phyloP scores from a whole-genome alignment of 2,888 invertebrate species.

The Hanleya hanleyi region DNA sequence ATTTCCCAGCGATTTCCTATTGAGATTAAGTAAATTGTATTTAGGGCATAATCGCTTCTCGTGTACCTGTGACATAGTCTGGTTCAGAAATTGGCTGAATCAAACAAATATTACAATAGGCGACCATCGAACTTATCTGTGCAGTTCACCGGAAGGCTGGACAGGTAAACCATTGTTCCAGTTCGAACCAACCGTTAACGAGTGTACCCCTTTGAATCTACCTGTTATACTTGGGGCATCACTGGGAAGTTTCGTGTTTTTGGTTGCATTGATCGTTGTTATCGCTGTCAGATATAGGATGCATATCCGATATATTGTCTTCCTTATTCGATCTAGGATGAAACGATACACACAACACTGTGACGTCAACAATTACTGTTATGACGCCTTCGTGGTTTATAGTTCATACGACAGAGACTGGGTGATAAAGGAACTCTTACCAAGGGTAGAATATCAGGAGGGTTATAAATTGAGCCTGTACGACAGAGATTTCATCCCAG shows the following conservation, averaged over 20 bases:
- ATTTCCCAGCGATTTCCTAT: slow-evolving; percentile 80
- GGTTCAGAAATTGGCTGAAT: slow-evolving; percentile 94
- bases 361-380: too few species aligned
- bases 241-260: slow-evolving; percentile 23
- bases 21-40: slow-evolving; percentile 77
- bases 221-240: slow-evolving; percentile 38
- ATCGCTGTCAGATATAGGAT: too few species aligned
- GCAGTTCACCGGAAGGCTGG: slow-evolving; percentile 49
- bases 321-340: too few species aligned
- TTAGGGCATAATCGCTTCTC: slow-evolving; percentile 91
- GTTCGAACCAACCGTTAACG: slow-evolving; percentile 46
- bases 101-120: slow-evolving; percentile 82
- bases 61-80: slow-evolving; percentile 92
- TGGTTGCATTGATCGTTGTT: too few species aligned
- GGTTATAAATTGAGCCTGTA: too few species aligned
- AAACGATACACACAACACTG: too few species aligned
- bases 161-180: slow-evolving; percentile 42
- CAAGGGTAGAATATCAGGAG: too few species aligned
- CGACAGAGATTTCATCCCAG: too few species aligned
- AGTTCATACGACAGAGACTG: too few species aligned
- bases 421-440: too few species aligned
- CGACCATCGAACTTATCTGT: slow-evolving; percentile 38
- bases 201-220: slow-evolving; percentile 42
- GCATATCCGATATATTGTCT: too few species aligned
- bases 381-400: too few species aligned